Conservation (phyloP, 1,140 invertebrate species). For the Zaprionus taronus region DNA sequence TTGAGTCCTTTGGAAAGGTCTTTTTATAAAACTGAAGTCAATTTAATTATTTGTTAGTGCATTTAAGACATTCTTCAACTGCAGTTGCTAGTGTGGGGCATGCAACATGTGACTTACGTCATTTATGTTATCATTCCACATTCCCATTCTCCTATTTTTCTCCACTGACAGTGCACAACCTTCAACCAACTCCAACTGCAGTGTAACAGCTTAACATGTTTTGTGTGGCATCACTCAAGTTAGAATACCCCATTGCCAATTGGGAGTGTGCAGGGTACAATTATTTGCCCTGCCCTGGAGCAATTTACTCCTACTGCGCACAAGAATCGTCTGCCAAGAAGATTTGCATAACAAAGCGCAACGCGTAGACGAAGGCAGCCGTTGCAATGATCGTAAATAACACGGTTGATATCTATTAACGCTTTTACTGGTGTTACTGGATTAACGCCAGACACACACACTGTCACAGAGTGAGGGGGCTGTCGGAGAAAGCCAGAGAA, state of each 20-base stretch:
- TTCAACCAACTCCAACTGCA: too few species aligned
- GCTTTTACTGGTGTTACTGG: conserved; percentile 71
- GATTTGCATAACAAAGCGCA: conserved; percentile 68
- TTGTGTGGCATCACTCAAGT: neutral
- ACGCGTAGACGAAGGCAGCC: conserved; percentile 33
- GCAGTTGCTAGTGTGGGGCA: too few species aligned
- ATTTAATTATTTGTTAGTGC: too few species aligned
- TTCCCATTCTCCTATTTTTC: too few species aligned
- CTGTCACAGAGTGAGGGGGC: neutral
- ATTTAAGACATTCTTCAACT: too few species aligned
- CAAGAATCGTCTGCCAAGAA: conserved; percentile 20
- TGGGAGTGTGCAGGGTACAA: neutral
- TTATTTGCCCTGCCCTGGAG: conserved; percentile 46
- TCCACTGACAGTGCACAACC: too few species aligned
- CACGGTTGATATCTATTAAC: conserved; percentile 81
- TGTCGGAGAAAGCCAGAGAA: conserved; percentile 11
- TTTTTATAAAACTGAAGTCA: too few species aligned
- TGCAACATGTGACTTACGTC: too few species aligned
- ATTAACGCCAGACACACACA: conserved; percentile 61
- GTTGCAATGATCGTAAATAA: conserved; percentile 65
- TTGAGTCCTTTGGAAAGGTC: too few species aligned
- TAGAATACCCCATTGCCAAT: neutral
- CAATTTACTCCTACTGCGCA: conserved; percentile 80
- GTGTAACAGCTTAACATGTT: too few species aligned
- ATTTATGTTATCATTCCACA: too few species aligned